Percentiles rank a stretch among this genome's conserved stretches.
Conservation (phyloP, 2,113 vertebrate genomes). For the Strigops habroptila region DNA sequence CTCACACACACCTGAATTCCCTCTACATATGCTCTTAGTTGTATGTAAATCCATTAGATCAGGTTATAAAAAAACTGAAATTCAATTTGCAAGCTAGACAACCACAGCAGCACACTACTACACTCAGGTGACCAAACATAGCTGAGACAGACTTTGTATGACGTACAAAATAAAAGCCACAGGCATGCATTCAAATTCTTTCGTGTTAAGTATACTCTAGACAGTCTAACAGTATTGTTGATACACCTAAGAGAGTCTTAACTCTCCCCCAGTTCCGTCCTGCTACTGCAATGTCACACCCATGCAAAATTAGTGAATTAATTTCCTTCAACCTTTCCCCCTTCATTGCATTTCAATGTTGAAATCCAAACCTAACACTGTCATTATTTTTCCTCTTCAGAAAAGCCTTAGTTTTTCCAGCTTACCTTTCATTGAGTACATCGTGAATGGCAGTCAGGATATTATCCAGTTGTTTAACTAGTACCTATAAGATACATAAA, state of each 20-base stretch:
- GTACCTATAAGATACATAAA: constrained; percentile 73
- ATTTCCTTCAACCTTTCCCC: background rate
- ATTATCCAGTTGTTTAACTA: constrained; percentile 97
- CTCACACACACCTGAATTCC: background rate
- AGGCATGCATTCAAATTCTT: background rate
- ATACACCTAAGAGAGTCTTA: background rate
- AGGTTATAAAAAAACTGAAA: background rate
- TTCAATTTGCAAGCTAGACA: background rate
- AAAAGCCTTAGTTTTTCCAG: background rate
- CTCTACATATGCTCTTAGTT: background rate
- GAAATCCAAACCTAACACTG: background rate
- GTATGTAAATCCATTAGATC: background rate
- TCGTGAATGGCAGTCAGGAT: constrained; percentile 94
- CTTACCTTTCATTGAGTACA: constrained; percentile 96
- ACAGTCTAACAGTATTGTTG: fast-evolving
- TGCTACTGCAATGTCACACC: background rate
- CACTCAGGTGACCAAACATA: background rate
- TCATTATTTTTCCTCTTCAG: background rate
- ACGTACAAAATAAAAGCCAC: background rate
- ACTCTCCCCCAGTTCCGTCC: background rate
- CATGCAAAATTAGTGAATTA: background rate
- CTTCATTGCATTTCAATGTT: background rate
- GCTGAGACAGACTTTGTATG: background rate
- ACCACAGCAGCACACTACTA: background rate
- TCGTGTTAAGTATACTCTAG: background rate